A percentile compares a stretch with the other conserved stretches of the same genome.
phyloP scores from a whole-genome alignment of 2,113 vertebrate species.

The Aptenodytes patagonicus region DNA sequence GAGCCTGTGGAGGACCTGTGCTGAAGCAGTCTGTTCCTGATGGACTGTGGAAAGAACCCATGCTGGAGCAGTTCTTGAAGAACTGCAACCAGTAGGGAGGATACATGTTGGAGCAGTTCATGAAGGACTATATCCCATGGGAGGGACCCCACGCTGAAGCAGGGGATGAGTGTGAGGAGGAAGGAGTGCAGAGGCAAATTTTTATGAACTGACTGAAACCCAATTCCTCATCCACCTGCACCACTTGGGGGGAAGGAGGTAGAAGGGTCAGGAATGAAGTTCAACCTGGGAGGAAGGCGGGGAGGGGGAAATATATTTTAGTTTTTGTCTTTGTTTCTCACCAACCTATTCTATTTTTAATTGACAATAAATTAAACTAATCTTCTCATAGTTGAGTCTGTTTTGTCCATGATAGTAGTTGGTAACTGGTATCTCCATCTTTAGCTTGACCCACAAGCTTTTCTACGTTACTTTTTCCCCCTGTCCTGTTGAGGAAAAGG shows the following conservation, averaged over 20 bases:
- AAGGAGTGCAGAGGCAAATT: not conserved
- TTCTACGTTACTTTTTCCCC: not conserved
- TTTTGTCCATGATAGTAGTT: not conserved
- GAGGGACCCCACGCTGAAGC: not conserved
- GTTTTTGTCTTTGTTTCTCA: not conserved
- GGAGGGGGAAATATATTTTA: not conserved
- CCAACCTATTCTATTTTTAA: not conserved
- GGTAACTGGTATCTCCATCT: not conserved
- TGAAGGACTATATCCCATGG: not conserved
- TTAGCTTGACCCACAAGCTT: not conserved
- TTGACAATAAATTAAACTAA: not conserved
- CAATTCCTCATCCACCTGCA: not conserved
- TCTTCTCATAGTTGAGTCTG: not conserved
- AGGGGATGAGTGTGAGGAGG: not conserved
- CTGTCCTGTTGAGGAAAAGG: not conserved
- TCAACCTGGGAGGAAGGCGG: not conserved
- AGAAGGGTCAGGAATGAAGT: not conserved
- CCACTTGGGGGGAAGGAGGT: not conserved
- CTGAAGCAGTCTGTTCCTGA: not conserved
- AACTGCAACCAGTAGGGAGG: not conserved
- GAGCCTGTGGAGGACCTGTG: not conserved
- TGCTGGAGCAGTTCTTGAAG: not conserved
- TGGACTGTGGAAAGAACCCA: not conserved
- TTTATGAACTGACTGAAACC: not conserved
- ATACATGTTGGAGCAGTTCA: rapidly evolving